Percentiles rank a stretch among this genome's conserved stretches.
phyloP scores from a whole-genome alignment of 2,113 vertebrate genomes.

The Donacobius atricapilla region DNA sequence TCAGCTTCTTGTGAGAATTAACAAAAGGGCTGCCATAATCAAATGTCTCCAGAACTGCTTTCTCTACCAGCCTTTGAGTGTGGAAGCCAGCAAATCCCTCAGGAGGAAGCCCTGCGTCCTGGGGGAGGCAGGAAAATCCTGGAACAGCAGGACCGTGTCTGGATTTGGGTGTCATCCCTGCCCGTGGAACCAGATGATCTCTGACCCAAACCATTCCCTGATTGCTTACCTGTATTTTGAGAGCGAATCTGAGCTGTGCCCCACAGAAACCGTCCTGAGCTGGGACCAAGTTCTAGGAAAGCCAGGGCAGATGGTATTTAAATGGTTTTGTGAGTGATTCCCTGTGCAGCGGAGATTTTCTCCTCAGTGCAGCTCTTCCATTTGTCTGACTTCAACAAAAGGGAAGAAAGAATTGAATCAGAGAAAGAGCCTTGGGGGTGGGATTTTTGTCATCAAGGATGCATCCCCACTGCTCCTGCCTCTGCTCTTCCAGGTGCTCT shows the following conservation, averaged over 20 bases:
- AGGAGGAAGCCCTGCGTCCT: neutral
- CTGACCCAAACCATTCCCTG: neutral
- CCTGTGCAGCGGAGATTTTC: neutral
- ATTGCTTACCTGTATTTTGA: neutral
- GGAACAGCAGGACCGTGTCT: neutral
- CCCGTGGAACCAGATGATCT: neutral
- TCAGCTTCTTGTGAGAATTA: neutral
- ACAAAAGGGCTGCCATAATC: rapidly evolving
- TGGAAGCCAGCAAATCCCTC: neutral
- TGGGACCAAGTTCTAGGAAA: neutral
- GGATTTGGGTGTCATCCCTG: neutral
- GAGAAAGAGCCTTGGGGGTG: neutral
- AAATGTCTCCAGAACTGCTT: neutral
- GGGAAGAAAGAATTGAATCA: neutral
- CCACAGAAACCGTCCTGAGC: neutral
- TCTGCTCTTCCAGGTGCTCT: neutral
- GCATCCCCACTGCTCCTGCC: neutral
- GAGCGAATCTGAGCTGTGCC: neutral
- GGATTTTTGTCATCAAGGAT: neutral
- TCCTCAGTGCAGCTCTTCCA: neutral
- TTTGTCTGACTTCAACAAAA: neutral
- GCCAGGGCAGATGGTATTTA: neutral
- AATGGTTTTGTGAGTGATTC: neutral
- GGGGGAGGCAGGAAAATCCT: neutral
- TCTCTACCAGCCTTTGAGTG: neutral